Conservation (phyloP, 2,888 invertebrate genomes). For the Dermolepida albohirtum region DNA sequence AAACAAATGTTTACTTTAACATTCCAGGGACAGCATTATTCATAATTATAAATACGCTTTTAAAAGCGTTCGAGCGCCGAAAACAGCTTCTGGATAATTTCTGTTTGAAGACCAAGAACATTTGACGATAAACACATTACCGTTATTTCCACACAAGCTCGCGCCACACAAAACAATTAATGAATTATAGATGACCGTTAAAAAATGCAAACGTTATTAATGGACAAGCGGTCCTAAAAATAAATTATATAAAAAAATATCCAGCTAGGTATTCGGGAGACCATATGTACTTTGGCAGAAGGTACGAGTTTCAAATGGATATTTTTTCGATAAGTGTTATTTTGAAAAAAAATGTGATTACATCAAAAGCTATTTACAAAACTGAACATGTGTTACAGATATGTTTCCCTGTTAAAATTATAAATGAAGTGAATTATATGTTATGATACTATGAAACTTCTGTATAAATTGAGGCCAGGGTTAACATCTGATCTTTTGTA, state of each 20-base stretch:
- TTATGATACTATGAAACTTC: no score
- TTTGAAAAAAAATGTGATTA: background rate
- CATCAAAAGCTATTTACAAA: no score
- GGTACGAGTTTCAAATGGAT: background rate
- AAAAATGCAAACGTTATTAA: constrained; percentile 32
- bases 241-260: constrained; percentile 22
- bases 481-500: no score
- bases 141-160: background rate
- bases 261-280: constrained; percentile 4
- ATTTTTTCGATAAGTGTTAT: background rate
- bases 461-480: no score
- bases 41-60: constrained; percentile 33
- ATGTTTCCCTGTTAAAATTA: no score
- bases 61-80: constrained; percentile 28
- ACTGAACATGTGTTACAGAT: no score
- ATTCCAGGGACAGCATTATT: constrained; percentile 33
- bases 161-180: constrained; percentile 16
- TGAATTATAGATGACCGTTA: constrained; percentile 22
- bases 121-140: constrained; percentile 35
- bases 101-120: constrained; percentile 14
- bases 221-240: constrained; percentile 16
- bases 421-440: no score
- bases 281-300: constrained; percentile 5
- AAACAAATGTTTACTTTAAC: constrained; percentile 19
- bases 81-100: constrained; percentile 34